A percentile compares a stretch with the other conserved stretches of the same genome.
Evolutionary conservation across 2,888 invertebrate genomes (phyloP).

Genomic region (Hesperia comma): DNA sequence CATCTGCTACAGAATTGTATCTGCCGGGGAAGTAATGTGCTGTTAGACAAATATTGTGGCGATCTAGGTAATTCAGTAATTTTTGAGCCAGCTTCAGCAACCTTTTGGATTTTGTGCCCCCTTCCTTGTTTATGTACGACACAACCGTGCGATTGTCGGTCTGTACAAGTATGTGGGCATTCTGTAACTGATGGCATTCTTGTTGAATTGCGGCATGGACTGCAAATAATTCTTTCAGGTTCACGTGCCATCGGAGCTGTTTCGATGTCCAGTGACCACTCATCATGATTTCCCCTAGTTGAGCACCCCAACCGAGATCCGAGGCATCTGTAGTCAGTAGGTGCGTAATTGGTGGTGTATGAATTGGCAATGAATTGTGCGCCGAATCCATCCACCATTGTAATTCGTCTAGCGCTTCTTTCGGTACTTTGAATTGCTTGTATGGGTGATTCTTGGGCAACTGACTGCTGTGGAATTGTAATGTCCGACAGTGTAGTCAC

Average conservation of each 20-base stretch:
- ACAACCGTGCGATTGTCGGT: conserved; percentile 35
- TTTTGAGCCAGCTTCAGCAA: conserved; percentile 37
- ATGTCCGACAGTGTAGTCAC: conserved; percentile 39
- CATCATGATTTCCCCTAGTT: conserved; percentile 29
- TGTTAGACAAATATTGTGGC: not conserved
- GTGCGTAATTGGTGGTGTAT: conserved; percentile 32
- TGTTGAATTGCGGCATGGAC: conserved; percentile 32
- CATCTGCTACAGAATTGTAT: conserved; percentile 42
- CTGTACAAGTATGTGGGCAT: conserved; percentile 33
- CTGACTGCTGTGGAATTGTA: conserved; percentile 38
- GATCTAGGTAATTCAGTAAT: conserved; percentile 33
- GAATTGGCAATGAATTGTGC: conserved; percentile 32
- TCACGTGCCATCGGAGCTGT: conserved; percentile 42
- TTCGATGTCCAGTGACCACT: conserved; percentile 37
- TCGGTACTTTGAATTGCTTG: conserved; percentile 13
- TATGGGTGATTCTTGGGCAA: conserved; percentile 25
- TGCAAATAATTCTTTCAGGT: conserved; percentile 36
- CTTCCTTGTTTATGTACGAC: conserved; percentile 43
- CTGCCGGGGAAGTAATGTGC: conserved; percentile 42
- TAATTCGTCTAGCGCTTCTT: conserved; percentile 33
- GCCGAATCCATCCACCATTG: conserved; percentile 38
- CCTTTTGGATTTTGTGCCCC: conserved; percentile 41
- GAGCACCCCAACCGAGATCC: conserved; percentile 39
- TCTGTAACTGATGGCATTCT: conserved; percentile 21
- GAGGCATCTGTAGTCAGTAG: conserved; percentile 43